Percentiles rank a stretch among this genome's conserved stretches.
phyloP scores from a whole-genome alignment of 2,113 vertebrate genomes.

The Embiotoca jacksoni region DNA sequence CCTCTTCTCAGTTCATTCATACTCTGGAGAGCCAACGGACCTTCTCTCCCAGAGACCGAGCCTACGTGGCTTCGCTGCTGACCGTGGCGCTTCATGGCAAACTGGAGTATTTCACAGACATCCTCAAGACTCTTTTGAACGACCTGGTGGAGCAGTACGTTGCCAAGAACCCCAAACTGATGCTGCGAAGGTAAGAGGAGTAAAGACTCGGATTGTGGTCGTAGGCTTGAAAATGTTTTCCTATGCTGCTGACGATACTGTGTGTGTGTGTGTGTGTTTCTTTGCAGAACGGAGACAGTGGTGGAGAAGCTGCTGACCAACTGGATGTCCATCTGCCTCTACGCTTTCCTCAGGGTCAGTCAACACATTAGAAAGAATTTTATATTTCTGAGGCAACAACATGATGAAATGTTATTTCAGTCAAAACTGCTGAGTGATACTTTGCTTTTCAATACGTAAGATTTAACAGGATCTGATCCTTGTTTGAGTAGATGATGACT shows the following conservation, averaged over 20 bases:
- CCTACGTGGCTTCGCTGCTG: constrained; percentile 95
- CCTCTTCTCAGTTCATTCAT: constrained; percentile 90
- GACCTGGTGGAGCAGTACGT: constrained; percentile 98
- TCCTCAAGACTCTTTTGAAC: constrained; percentile 95
- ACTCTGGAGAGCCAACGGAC: constrained; percentile 97
- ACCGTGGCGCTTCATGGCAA: constrained; percentile 96
- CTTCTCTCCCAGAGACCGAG: constrained; percentile 94
- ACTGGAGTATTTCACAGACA: constrained; percentile 98
- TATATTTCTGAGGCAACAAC: too few species aligned
- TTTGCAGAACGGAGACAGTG: constrained; percentile 94
- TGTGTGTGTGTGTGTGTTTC: not conserved
- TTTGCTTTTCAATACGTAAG: too few species aligned
- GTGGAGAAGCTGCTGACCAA: constrained; percentile 98
- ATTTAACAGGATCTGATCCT: too few species aligned
- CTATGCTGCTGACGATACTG: not conserved
- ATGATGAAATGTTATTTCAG: too few species aligned
- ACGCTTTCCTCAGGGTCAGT: constrained; percentile 93
- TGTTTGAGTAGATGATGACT: too few species aligned
- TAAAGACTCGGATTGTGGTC: not conserved
- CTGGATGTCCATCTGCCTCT: constrained; percentile 99
- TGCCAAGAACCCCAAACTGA: constrained; percentile 98
- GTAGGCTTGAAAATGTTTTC: not conserved
- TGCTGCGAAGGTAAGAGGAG: constrained; percentile 90
- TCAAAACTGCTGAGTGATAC: too few species aligned
- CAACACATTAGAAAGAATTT: not conserved